phyloP scores from a whole-genome alignment of 2,888 invertebrate genomes.

The Tiliacea citrago region DNA sequence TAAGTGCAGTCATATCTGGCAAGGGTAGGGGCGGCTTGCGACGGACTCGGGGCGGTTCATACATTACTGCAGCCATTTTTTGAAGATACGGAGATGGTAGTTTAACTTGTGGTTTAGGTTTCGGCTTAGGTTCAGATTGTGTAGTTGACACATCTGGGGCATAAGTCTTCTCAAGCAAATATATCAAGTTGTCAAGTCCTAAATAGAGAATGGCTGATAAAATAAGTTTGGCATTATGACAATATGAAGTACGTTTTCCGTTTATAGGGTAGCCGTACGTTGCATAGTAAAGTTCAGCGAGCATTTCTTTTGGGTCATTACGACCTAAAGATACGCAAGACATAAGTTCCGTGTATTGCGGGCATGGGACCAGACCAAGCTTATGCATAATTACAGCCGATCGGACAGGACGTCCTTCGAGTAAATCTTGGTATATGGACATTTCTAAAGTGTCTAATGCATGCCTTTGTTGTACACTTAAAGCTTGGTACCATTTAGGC shows the following conservation, averaged over 20 bases:
- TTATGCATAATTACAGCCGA: conserved; percentile 73
- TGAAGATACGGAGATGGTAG: conserved; percentile 82
- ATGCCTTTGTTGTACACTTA: conserved; percentile 81
- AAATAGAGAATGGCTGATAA: conserved; percentile 83
- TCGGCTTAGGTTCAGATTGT: conserved; percentile 66
- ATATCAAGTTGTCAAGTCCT: conserved; percentile 78
- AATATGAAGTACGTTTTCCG: conserved; percentile 75
- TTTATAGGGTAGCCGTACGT: conserved; percentile 79
- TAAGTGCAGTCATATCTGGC: conserved; percentile 81
- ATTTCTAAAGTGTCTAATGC: conserved; percentile 77
- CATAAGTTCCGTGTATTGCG: conserved; percentile 77
- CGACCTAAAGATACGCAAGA: conserved; percentile 77
- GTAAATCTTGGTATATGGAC: conserved; percentile 82
- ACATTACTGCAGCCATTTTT: conserved; percentile 77
- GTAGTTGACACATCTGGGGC: conserved; percentile 69
- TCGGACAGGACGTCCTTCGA: conserved; percentile 80
- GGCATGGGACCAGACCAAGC: conserved; percentile 80
- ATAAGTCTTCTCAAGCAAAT: conserved; percentile 77
- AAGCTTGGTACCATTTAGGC: conserved; percentile 85
- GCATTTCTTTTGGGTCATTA: conserved; percentile 82
- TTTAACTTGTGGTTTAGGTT: conserved; percentile 69
- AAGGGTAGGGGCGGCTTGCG: conserved; percentile 75
- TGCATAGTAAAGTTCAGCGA: conserved; percentile 80
- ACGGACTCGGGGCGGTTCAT: conserved; percentile 72
- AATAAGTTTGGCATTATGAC: conserved; percentile 80